A percentile compares a stretch with the other conserved stretches of the same genome.
Evolutionary conservation across 2,888 invertebrate genomes (phyloP).

Genomic region (Dryadula phaetusa): DNA sequence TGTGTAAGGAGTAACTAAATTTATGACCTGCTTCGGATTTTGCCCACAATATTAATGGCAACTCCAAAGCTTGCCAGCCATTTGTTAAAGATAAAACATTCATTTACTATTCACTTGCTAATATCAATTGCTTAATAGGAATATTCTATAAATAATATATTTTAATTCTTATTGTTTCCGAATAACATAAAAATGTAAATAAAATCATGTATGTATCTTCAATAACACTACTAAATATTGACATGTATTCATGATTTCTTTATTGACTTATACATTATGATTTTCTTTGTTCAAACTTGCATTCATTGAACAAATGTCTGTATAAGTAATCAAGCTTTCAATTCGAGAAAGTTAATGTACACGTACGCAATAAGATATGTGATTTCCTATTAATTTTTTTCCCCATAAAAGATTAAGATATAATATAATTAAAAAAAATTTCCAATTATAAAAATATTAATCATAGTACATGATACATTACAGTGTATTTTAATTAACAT

Average conservation of each 20-base stretch:
- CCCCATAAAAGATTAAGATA: neutral
- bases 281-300: too few relatives aligned
- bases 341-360: too few relatives aligned
- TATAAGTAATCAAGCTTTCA: too few relatives aligned
- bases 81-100: constrained; percentile 44
- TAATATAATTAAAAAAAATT: neutral
- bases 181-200: too few relatives aligned
- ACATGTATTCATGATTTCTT: too few relatives aligned
- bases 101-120: constrained; percentile 35
- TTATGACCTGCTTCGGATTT: constrained; percentile 58
- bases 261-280: too few relatives aligned
- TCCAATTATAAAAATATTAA: neutral
- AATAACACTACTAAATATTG: too few relatives aligned
- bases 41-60: constrained; percentile 49
- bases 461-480: neutral
- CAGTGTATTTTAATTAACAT: neutral
- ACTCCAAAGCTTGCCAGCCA: constrained; percentile 41
- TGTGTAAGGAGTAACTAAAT: constrained; percentile 62
- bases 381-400: too few relatives aligned
- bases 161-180: too few relatives aligned
- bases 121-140: constrained; percentile 15
- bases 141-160: neutral
- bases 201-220: too few relatives aligned
- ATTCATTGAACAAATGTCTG: too few relatives aligned
- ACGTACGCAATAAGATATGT: neutral